A percentile compares a stretch with the other conserved stretches of the same genome.
These are phyloP conservation scores for Globodera ellingtonae DNA, from an alignment of 1,140 invertebrate species.

Conservation along the genomic window DNA sequence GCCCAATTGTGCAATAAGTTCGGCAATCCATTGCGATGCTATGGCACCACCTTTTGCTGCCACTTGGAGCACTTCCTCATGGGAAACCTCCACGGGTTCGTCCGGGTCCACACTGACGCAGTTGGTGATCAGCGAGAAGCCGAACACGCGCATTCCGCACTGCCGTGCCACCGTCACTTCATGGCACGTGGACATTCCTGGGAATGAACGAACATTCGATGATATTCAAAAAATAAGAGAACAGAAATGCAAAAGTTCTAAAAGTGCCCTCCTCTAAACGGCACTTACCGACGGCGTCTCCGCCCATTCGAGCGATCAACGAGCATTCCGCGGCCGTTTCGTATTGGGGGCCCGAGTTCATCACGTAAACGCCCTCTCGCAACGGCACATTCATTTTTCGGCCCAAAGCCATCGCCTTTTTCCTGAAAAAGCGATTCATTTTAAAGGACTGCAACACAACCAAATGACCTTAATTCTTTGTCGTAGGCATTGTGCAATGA, in stretches of 20 bases:
- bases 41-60: conserved; percentile 48
- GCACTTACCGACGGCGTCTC: conserved; percentile 59
- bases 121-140: conserved; percentile 69
- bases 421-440: conserved; percentile 48
- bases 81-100: conserved; percentile 57
- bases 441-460: conserved; percentile 6
- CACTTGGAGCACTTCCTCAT: conserved; percentile 57
- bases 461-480: conserved; percentile 51
- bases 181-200: conserved; percentile 68
- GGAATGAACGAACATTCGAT: no score
- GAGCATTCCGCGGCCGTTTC: conserved; percentile 69
- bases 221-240: background rate
- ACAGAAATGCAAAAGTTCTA: background rate
- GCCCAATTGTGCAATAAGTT: conserved; percentile 34
- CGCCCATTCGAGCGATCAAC: conserved; percentile 66
- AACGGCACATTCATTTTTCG: conserved; percentile 63
- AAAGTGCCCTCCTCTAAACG: background rate
- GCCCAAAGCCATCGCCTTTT: conserved; percentile 64
- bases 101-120: conserved; percentile 58
- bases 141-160: conserved; percentile 68
- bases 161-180: conserved; percentile 69
- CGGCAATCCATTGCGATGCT: conserved; percentile 50
- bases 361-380: conserved; percentile 68
- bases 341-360: conserved; percentile 68
- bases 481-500: conserved; percentile 69